phyloP scores from a whole-genome alignment of 2,888 invertebrate species.

The Lumbricus terrestris region DNA sequence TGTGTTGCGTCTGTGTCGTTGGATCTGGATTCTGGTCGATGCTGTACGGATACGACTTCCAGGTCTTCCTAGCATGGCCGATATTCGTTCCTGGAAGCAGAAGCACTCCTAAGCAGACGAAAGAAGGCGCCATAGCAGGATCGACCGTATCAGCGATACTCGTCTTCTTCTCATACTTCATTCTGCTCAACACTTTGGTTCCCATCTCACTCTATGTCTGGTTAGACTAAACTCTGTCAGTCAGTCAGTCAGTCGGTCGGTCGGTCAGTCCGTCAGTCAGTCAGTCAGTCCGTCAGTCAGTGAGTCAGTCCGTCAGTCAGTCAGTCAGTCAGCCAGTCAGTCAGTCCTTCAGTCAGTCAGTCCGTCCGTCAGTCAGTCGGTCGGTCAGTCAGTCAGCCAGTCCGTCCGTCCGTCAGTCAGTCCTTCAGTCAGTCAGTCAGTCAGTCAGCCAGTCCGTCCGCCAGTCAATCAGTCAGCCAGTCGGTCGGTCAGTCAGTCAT shows the following conservation, averaged over 20 bases:
- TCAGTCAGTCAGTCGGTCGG: background rate
- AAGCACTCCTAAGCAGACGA: conserved; percentile 16
- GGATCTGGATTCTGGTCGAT: background rate
- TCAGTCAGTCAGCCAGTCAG: too few relatives aligned
- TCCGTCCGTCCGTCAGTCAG: too few relatives aligned
- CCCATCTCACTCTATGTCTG: conserved; percentile 29
- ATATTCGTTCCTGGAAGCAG: conserved; percentile 72
- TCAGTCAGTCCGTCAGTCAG: background rate
- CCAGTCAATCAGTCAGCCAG: too few relatives aligned
- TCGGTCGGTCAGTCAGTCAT: too few relatives aligned
- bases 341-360: too few relatives aligned
- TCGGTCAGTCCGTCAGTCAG: background rate
- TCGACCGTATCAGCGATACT: conserved; percentile 8
- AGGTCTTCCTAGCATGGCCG: conserved; percentile 85
- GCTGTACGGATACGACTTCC: conserved; percentile 67
- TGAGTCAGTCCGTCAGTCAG: background rate
- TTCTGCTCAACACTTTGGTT: conserved; percentile 26
- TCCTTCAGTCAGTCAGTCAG: too few relatives aligned
- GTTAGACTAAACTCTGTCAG: background rate
- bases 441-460: too few relatives aligned
- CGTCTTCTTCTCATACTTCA: conserved; percentile 22
- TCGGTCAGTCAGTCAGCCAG: too few relatives aligned
- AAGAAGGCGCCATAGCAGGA: background rate
- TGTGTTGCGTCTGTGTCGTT: background rate
- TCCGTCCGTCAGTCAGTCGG: too few relatives aligned